Conservation (phyloP, 2,888 invertebrate genomes). For the Melanostoma scalare region DNA sequence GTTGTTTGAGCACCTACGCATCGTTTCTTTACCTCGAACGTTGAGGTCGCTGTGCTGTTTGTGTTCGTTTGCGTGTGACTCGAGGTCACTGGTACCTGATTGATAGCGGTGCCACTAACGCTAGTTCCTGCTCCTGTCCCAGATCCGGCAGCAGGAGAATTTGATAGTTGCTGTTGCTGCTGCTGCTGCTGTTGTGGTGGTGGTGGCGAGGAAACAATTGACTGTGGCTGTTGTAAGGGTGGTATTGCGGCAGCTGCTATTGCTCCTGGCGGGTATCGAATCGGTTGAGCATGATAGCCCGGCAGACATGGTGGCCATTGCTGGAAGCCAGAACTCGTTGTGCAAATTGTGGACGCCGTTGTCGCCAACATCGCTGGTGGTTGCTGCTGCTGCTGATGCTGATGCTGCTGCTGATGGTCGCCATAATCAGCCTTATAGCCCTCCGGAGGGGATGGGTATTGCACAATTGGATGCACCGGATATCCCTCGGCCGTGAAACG, state of each 20-base stretch:
- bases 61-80: conserved; percentile 76
- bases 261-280: conserved; percentile 78
- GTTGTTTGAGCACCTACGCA: conserved; percentile 86
- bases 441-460: conserved; percentile 87
- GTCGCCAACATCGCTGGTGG: conserved; percentile 56
- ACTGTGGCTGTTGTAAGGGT: conserved; percentile 61
- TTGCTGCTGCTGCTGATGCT: conserved; percentile 60
- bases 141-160: conserved; percentile 28
- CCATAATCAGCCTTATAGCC: conserved; percentile 84
- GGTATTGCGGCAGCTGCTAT: conserved; percentile 54
- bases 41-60: conserved; percentile 78
- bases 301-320: conserved; percentile 84
- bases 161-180: conserved; percentile 61
- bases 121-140: conserved; percentile 23
- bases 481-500: conserved; percentile 92
- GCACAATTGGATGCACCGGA: conserved; percentile 83
- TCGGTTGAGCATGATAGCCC: conserved; percentile 81
- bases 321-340: conserved; percentile 81
- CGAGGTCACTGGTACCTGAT: conserved; percentile 80
- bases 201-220: conserved; percentile 70
- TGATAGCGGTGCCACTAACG: conserved; percentile 73
- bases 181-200: conserved; percentile 54
- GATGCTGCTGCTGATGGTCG: conserved; percentile 67
- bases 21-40: conserved; percentile 81
- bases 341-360: conserved; percentile 65